Evolutionary conservation across 1,140 invertebrate species (phyloP).

Genomic region (Oscheius sp.): DNA sequence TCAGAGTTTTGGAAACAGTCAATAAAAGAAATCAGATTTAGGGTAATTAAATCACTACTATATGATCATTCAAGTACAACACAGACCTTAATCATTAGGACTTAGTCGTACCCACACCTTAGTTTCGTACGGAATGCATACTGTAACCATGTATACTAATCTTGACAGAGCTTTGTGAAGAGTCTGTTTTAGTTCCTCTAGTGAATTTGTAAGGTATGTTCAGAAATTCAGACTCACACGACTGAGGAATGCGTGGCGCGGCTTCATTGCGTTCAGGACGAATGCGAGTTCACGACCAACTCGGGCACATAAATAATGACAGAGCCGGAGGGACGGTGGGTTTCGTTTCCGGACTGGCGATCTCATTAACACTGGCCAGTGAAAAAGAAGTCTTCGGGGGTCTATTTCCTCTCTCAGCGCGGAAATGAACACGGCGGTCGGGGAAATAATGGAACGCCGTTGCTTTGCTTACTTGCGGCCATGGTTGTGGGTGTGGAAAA

Average conservation of each 20-base stretch:
- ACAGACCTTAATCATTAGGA: too few species aligned
- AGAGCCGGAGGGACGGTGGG: background rate
- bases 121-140: too few species aligned
- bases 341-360: background rate
- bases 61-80: too few species aligned
- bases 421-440: background rate
- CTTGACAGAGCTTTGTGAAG: too few species aligned
- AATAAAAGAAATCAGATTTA: too few species aligned
- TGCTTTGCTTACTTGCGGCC: background rate
- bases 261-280: background rate
- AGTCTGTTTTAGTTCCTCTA: too few species aligned
- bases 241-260: background rate
- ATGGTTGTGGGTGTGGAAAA: too few species aligned
- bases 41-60: too few species aligned
- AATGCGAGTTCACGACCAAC: background rate
- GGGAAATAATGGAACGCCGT: background rate
- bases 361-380: background rate
- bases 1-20: too few species aligned
- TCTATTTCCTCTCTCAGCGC: background rate
- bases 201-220: too few species aligned
- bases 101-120: too few species aligned
- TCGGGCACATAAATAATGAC: constrained; percentile 7
- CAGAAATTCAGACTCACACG: background rate
- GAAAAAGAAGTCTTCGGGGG: background rate
- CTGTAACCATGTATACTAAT: background rate